Evolutionary conservation across 2,113 vertebrate species (phyloP).

Genomic region (Tychaedon coryphoeus): DNA sequence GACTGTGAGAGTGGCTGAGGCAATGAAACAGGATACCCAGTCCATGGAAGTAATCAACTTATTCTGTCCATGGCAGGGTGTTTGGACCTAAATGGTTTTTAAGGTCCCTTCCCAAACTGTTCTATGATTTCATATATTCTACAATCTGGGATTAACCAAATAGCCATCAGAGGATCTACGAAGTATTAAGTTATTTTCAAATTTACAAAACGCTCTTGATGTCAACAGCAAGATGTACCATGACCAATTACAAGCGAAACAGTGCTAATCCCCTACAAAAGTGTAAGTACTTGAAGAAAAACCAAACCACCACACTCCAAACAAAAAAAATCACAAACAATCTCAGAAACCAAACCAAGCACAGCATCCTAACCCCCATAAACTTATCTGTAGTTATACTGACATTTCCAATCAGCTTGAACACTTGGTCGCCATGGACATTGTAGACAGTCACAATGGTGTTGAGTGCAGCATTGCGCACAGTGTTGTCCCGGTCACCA

Average conservation of each 20-base stretch:
- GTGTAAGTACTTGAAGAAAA: background rate
- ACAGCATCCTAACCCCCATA: background rate
- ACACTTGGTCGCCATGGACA: constrained; percentile 93
- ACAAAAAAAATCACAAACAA: background rate
- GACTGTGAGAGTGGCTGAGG: background rate
- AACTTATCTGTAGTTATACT: constrained; percentile 58
- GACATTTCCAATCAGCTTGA: constrained; percentile 97
- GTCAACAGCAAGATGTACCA: background rate
- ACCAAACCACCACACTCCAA: background rate
- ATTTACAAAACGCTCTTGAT: background rate
- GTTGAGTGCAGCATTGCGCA: constrained; percentile 95
- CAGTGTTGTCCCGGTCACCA: constrained; percentile 92
- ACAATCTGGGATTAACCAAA: background rate
- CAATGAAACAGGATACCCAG: background rate
- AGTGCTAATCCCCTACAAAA: background rate
- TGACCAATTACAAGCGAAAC: background rate
- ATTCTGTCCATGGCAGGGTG: background rate
- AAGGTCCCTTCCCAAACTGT: background rate
- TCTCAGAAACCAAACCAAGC: background rate
- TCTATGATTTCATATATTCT: background rate
- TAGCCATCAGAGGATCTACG: background rate
- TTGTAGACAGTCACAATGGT: constrained; percentile 96
- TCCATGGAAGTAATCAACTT: background rate
- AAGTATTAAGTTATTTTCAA: background rate
- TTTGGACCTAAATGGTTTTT: background rate